Evolutionary conservation across 2,797 vertebrate genomes (phyloP).

Genomic region (Premnoplex brunnescens): DNA sequence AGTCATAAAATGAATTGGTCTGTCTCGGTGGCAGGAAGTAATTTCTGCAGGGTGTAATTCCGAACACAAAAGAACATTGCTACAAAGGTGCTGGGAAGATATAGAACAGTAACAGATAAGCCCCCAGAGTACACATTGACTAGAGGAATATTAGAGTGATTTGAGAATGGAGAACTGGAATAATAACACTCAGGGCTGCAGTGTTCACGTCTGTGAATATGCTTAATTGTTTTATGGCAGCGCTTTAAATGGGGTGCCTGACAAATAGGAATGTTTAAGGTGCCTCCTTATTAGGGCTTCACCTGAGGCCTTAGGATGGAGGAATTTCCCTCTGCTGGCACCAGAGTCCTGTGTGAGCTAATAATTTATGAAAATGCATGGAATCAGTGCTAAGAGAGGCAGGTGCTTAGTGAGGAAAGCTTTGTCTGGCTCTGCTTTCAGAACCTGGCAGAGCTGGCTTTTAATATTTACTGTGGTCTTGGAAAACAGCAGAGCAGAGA

Average conservation of each 20-base stretch:
- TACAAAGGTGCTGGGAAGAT: neutral
- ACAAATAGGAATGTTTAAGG: neutral
- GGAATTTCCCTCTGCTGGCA: neutral
- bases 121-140: neutral
- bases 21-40: slow-evolving; percentile 7
- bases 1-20: slow-evolving; percentile 31
- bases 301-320: neutral
- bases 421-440: neutral
- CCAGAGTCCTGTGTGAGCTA: neutral
- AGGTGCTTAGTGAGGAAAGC: neutral
- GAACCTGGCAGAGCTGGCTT: neutral
- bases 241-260: neutral
- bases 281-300: neutral
- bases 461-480: neutral
- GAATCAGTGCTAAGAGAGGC: neutral
- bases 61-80: neutral
- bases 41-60: slow-evolving; percentile 42
- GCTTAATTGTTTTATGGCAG: neutral
- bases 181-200: neutral
- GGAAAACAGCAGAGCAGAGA: neutral
- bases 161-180: neutral
- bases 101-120: neutral
- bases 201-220: neutral
- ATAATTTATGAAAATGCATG: neutral
- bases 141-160: neutral